Base-by-base conservation (phyloP, 2,888 invertebrate genomes). In the Conchocele bisecta region DNA sequence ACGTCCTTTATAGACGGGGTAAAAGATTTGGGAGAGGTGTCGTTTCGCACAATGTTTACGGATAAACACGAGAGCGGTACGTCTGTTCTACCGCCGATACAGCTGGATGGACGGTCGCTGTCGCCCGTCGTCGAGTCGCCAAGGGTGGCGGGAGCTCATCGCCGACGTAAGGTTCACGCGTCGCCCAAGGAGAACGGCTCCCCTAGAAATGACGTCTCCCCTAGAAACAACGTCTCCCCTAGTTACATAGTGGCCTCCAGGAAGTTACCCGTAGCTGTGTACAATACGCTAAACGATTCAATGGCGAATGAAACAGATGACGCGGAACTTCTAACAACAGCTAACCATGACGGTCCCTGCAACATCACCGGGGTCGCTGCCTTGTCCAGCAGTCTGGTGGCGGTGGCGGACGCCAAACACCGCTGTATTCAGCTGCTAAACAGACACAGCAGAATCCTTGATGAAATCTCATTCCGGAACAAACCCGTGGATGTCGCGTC, bases 331-430 rank as follows among this genome's bases (percentile, higher is more conserved):
- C 54, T 76, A 11, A 37, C 61, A 0, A 67, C 65, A 6, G 58
- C 72, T 0, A 70, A 72, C 20, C 76, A 76, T n/a, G 66, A 59
- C 6, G 58, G 56, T n/a, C 44, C 76, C n/a, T 76, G 76, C 39
- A 59, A 61, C 46, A 51, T 72, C 4, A 73, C 46, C 28, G 76
- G 76, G 9, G 53, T 76, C 0, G 66, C 72, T 17, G 59, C 72
- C 15, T 56, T 76, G n/a, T 31, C 69, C 17, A 69, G 57, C 50
- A 73, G 73, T 3, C 17, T 63, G 37, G 59, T 76, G 4, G 69
- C 70, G 5, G 69, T 73, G 13, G 72, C 72, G 33, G 76, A 76
- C 50, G 33, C 66, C 1, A 68, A 63, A 29, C 76, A 76, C 60
- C 72, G 70, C 54, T 66, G 72, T 53, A 39, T 76, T 17, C 76